Evolutionary conservation across 2,797 vertebrate species (phyloP), one percentile per base, ranked within the genome.

Genomic region (Anabas testudineus): DNA sequence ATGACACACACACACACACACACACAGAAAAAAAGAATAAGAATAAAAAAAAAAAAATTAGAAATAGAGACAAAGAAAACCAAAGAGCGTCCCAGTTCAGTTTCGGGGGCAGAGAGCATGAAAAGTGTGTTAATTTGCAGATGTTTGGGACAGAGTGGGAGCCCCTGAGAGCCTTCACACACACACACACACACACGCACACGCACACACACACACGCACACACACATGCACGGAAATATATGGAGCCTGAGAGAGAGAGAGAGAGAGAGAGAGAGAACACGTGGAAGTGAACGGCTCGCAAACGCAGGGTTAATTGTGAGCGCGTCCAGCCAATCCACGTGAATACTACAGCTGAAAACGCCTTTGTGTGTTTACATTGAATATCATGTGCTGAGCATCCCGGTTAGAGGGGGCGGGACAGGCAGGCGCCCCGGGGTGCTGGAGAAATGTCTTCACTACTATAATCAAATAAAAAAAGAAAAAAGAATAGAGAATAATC

Each of bases 331-430:
- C 67, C 81, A 57, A 72, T 87, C 87, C 91, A 90, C 86, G 90
- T 93, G 92, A 93, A 92, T 81, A 83, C 87, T 87, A 82, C 88
- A 84, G 83, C 71, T 85, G 82, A 83, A 91, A 87, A 73, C 73
- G 84, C 88, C 87, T 90, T 91, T 91, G 87, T 92, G 90, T 90
- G 90, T 92, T 92, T 92, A 92, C 92, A 88, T 87, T 55, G 83
- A 80, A 76, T 70, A 62, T 90, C 88, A 70, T 88, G 87, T 84
- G 87, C 85, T 56, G 80, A 67, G 57, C 60, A 24, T 72, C 68
- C 60, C 74, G 32, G 70, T 69, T 45, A 54, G 72, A 86, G 89
- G 88, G 88, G 90, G 90, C 80, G 85, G 79, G 84, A 80, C 74
- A 37, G 80, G 72, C 60, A 37, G 16, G 71, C 66, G 67, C 63